A percentile compares a stretch with the other conserved stretches of the same genome.
Conservation (phyloP, 1,140 invertebrate species). For the Diorhabda elongata region DNA sequence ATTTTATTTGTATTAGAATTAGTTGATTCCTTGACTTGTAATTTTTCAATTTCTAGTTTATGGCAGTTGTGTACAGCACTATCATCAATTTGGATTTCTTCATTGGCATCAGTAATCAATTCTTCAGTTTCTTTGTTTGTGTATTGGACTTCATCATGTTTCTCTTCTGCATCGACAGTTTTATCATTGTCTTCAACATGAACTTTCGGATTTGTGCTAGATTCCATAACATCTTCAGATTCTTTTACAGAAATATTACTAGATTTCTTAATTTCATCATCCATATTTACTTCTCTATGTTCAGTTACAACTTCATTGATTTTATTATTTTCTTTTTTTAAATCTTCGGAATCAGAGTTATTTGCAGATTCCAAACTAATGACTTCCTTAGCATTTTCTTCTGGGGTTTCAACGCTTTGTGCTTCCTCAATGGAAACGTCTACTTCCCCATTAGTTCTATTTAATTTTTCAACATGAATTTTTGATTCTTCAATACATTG, state of each 20-base stretch:
- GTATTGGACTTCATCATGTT: too few species aligned
- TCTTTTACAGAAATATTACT: neutral
- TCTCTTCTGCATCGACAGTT: too few species aligned
- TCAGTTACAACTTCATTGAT: conserved; percentile 7
- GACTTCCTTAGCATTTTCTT: neutral
- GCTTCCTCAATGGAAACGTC: neutral
- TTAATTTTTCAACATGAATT: neutral
- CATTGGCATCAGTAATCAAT: too few species aligned
- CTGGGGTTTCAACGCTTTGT: neutral
- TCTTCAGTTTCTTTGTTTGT: too few species aligned
- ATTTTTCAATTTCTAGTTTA: neutral
- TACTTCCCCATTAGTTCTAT: neutral
- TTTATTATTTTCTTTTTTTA: conserved; percentile 6
- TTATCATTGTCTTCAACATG: too few species aligned
- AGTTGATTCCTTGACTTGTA: neutral
- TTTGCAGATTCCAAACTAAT: neutral
- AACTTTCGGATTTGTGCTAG: too few species aligned
- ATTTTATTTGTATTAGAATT: conserved; percentile 9
- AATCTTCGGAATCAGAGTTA: neutral
- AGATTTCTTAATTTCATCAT: neutral
- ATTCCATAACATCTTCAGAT: conserved; percentile 9
- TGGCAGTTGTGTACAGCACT: too few species aligned
- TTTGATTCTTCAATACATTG: neutral
- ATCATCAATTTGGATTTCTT: too few species aligned
- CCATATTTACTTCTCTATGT: neutral